Conservation (phyloP, 2,888 invertebrate genomes). For the Caenorhabditis japonica region DNA sequence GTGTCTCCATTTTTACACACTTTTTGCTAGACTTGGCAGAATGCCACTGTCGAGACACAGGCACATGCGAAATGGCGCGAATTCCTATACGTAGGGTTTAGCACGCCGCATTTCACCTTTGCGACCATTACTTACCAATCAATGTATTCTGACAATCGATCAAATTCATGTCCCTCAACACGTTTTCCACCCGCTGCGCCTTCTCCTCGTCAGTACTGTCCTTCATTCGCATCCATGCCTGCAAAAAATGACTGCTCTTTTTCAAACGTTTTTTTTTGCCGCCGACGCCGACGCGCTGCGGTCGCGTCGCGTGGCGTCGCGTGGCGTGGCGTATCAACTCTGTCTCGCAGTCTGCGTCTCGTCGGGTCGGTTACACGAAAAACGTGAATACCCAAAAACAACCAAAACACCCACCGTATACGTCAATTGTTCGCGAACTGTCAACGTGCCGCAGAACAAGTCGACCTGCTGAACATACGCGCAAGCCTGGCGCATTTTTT, state of each 20-base stretch:
- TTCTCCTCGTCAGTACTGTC: constrained; percentile 37
- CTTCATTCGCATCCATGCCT: constrained; percentile 65
- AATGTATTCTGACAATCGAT: constrained; percentile 67
- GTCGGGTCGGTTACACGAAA: no score
- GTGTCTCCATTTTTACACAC: no score
- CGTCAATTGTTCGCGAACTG: constrained; percentile 88
- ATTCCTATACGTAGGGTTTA: no score
- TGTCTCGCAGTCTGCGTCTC: no score
- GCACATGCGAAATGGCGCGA: no score
- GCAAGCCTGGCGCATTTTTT: constrained; percentile 82
- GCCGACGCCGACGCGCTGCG: no score
- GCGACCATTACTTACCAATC: constrained; percentile 42
- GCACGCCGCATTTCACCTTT: no score
- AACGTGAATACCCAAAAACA: background rate
- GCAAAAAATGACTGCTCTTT: background rate
- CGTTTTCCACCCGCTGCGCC: constrained; percentile 55
- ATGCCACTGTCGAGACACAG: no score
- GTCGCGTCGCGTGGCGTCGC: no score
- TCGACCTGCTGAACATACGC: constrained; percentile 94
- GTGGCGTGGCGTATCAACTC: no score
- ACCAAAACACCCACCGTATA: constrained; percentile 83
- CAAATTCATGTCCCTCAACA: constrained; percentile 68
- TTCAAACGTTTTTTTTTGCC: background rate
- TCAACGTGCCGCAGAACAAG: constrained; percentile 87
- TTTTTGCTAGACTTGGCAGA: no score